phyloP scores from a whole-genome alignment of 2,888 invertebrate genomes.

The Drosophila prolongata region DNA sequence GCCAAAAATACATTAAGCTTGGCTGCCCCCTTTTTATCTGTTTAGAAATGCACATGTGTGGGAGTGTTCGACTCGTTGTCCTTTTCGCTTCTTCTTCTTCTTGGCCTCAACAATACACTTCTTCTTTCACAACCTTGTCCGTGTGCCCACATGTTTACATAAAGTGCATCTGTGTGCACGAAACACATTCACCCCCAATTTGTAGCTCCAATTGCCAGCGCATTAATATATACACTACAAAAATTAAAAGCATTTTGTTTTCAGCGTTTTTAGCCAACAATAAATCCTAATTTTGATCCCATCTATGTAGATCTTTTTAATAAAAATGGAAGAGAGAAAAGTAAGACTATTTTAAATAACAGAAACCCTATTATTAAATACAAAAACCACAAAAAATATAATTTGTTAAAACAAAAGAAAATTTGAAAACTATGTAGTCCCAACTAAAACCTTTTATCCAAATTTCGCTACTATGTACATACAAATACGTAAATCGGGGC shows the following conservation, averaged over 20 bases:
- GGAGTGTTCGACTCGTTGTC: conserved; percentile 12
- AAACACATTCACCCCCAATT: conserved; percentile 14
- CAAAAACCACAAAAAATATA: too few species aligned
- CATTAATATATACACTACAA: conserved; percentile 1
- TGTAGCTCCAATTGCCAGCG: conserved; percentile 14
- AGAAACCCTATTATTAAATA: too few species aligned
- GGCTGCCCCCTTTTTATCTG: conserved; percentile 11
- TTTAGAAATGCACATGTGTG: conserved; percentile 7
- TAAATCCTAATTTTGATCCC: too few species aligned
- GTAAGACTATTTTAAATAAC: too few species aligned
- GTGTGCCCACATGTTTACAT: conserved; percentile 26
- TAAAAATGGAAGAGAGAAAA: too few species aligned
- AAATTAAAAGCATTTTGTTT: not conserved
- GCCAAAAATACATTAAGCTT: conserved; percentile 38
- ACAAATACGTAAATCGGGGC: not conserved
- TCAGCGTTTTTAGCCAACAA: too few species aligned
- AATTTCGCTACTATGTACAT: conserved; percentile 1
- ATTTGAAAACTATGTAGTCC: too few species aligned
- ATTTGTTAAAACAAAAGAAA: not conserved
- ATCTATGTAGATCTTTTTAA: too few species aligned
- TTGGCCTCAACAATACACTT: conserved; percentile 21
- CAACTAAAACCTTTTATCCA: not conserved
- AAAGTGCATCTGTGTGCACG: conserved; percentile 21
- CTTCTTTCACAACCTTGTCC: conserved; percentile 25
- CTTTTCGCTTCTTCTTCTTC: conserved; percentile 11